Base-by-base conservation (phyloP, 2,888 invertebrate genomes). In the Eupithecia centaureata region DNA sequence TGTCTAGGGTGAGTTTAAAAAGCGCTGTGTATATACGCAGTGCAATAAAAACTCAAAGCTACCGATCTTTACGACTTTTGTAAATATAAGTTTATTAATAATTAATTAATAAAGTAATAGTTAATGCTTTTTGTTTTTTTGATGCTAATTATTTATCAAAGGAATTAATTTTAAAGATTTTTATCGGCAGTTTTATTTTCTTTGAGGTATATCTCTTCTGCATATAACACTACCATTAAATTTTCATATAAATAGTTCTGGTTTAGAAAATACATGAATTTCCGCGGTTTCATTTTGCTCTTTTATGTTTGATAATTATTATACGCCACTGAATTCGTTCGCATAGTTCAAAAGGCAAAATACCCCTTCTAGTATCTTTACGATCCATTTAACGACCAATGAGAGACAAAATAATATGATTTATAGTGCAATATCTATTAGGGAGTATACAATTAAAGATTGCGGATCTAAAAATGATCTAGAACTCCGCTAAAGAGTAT, bases 81-180 rank as follows among this genome's bases (percentile, higher is more conserved):
- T 35, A 35, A 60, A 51, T 61, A 64, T 51, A 30, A 30, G 56
- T 73, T 75, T 75, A 75, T 75, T 68, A 72, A 62, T 73, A 60
- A 67, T 73, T 75, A 75, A 75, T 75, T 73, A 71, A 73, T 73
- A 65, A 73, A 75, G 73, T 68, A 68, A 72, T 73, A n/a, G n/a
- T 70, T 70, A 67, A 72, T 70, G 72, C 71, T 68, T 70, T 30
- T 3, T 30, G 30, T 22, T 73, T 72, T 70, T 71, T 72, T 68
- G 69, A 69, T 54, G 68, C 63, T 51, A 68, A 63, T 71, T 70
- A 68, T 75, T 75, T 70, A 73, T 68, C 61, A 63, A 33, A 54
- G 68, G 51, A 42, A 47, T 63, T 62, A 5, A 30, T 30, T 58
- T 59, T 30, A n/a, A 15, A 57, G 57, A 57, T 57, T 60, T 71